These are phyloP conservation scores for Volucella inanis DNA, from an alignment of 2,888 invertebrate species.

Conservation along the genomic window DNA sequence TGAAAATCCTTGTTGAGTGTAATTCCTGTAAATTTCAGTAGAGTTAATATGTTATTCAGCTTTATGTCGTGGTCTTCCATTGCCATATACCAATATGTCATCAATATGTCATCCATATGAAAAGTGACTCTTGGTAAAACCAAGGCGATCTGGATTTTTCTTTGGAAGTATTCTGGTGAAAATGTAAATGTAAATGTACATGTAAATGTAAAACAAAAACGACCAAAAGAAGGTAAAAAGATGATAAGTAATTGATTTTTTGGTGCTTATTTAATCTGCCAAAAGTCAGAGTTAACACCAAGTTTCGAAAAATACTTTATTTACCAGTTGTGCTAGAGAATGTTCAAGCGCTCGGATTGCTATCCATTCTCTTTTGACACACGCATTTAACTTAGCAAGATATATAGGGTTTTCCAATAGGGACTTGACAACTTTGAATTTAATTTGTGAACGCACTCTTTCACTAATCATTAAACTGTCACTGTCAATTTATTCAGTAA, in stretches of 20 bases:
- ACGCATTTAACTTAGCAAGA: too few species aligned
- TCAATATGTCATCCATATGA: conserved; percentile 69
- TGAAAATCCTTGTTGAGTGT: conserved; percentile 55
- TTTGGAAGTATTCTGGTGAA: too few species aligned
- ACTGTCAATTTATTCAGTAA: too few species aligned
- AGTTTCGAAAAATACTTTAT: conserved; percentile 77
- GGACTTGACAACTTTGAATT: too few species aligned
- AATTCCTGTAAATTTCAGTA: conserved; percentile 22
- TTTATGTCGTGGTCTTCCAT: conserved; percentile 17
- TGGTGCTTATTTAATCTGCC: conserved; percentile 42
- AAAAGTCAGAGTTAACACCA: conserved; percentile 76
- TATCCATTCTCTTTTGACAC: conserved; percentile 12
- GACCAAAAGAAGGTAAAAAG: conserved; percentile 61
- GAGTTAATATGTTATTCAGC: conserved; percentile 23
- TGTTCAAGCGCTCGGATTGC: conserved; percentile 75
- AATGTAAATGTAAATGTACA: conserved; percentile 56
- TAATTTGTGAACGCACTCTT: too few species aligned
- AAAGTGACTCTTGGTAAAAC: conserved; percentile 34
- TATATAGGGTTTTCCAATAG: too few species aligned
- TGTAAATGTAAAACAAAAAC: conserved; percentile 46
- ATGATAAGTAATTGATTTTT: conserved; percentile 31
- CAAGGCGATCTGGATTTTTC: conserved; percentile 42
- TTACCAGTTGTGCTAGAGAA: conserved; percentile 70
- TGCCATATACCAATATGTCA: conserved; percentile 60
- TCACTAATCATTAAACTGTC: too few species aligned